A percentile compares a stretch with the other conserved stretches of the same genome.
phyloP scores from a whole-genome alignment of 2,888 invertebrate species.

The Drosophila mercatorum region DNA sequence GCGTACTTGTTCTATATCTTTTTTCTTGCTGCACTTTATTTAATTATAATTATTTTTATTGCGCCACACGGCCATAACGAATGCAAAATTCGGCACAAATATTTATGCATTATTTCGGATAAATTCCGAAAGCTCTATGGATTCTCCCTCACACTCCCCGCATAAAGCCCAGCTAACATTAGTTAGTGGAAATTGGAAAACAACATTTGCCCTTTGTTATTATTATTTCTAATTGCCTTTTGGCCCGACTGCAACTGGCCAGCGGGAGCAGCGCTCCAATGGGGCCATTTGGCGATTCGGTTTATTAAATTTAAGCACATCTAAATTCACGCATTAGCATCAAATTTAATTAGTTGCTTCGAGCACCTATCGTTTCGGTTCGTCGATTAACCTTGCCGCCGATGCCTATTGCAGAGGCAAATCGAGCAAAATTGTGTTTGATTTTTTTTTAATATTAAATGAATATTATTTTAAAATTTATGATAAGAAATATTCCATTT shows the following conservation, averaged over 20 bases:
- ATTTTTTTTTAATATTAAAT: not conserved
- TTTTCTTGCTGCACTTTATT: conserved; percentile 61
- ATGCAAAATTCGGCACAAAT: conserved; percentile 17
- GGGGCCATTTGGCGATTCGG: conserved; percentile 16
- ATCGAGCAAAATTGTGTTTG: not conserved
- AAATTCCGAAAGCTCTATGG: conserved; percentile 6
- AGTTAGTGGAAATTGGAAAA: conserved; percentile 53
- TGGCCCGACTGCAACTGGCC: conserved; percentile 27
- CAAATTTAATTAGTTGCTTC: conserved; percentile 44
- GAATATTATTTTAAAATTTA: not conserved
- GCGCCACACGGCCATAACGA: not conserved
- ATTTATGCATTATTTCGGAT: conserved; percentile 33
- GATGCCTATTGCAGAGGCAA: not conserved
- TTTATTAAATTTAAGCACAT: conserved; percentile 42
- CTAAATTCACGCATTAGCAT: conserved; percentile 60
- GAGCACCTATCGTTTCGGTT: not conserved
- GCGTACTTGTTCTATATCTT: conserved; percentile 3
- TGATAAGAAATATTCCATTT: not conserved
- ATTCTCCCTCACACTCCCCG: not conserved
- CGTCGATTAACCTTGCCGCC: conserved; percentile 14
- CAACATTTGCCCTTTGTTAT: conserved; percentile 55
- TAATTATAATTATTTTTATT: conserved; percentile 56
- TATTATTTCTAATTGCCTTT: conserved; percentile 73
- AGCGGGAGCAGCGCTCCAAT: conserved; percentile 5
- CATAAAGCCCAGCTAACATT: conserved; percentile 42